phyloP scores from a whole-genome alignment of 2,113 vertebrate genomes.

The Python bivittatus region DNA sequence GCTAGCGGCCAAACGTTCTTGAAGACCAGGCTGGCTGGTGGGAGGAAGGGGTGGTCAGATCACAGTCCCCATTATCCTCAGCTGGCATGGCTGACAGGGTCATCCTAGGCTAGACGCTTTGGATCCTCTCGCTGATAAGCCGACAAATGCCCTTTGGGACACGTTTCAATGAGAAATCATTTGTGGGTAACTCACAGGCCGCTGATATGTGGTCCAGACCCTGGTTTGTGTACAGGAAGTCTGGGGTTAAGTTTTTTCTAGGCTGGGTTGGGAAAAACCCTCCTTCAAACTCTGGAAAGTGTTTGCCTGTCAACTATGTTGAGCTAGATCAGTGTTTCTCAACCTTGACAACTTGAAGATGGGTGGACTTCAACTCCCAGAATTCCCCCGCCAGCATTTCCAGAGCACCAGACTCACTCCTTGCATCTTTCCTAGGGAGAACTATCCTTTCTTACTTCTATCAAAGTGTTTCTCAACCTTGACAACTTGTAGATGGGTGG shows the following conservation, averaged over 20 bases:
- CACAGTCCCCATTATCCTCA: not conserved
- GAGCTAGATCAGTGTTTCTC: not conserved
- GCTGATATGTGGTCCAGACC: not conserved
- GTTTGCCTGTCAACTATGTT: not conserved
- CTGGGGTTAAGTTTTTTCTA: not conserved
- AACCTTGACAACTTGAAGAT: not conserved
- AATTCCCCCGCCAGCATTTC: not conserved
- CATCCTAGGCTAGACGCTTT: not conserved
- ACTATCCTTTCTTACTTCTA: too few relatives aligned
- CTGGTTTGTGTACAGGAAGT: not conserved
- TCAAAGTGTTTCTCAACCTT: too few relatives aligned
- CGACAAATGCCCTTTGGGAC: not conserved
- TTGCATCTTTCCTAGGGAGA: too few relatives aligned
- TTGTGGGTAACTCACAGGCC: not conserved
- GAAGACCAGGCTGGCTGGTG: too few relatives aligned
- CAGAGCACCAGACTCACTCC: too few relatives aligned
- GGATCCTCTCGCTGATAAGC: not conserved
- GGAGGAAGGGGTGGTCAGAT: not conserved
- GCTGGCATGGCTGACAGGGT: not conserved
- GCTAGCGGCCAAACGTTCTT: not conserved
- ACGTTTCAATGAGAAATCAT: not conserved
- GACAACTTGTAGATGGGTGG: too few relatives aligned
- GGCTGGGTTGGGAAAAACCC: not conserved
- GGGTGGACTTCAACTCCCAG: not conserved
- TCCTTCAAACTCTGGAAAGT: not conserved